phyloP scores from a whole-genome alignment of 2,888 invertebrate genomes.

The Meteorus colon region DNA sequence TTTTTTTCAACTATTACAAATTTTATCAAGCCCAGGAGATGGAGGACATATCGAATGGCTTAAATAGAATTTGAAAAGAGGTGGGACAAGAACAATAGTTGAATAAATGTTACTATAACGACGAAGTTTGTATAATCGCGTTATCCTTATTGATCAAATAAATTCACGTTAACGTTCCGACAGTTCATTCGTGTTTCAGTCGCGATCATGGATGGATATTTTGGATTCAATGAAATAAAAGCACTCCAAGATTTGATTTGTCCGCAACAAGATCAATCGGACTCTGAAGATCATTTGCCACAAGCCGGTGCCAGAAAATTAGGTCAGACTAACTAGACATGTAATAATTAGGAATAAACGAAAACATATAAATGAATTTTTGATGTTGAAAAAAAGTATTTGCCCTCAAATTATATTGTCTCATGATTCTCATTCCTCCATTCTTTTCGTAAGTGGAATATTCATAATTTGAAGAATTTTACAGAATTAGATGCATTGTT shows the following conservation, averaged over 20 bases:
- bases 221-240: constrained; percentile 62
- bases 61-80: no score
- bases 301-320: constrained; percentile 64
- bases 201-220: constrained; percentile 61
- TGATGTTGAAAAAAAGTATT: no score
- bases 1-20: no score
- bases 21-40: no score
- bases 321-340: constrained; percentile 54
- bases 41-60: no score
- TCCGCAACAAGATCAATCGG: constrained; percentile 62
- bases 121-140: constrained; percentile 38
- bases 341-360: constrained; percentile 14
- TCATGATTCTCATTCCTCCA: no score
- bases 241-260: constrained; percentile 63
- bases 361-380: no score
- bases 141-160: background rate
- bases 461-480: no score
- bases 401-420: no score
- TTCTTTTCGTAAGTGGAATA: no score
- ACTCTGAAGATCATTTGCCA: constrained; percentile 66
- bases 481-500: no score
- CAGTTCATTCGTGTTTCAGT: background rate
- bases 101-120: constrained; percentile 25
- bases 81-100: no score
- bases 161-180: background rate